Evolutionary conservation across 2,113 vertebrate genomes (phyloP).

Genomic region (Cyrtonyx montezumae): DNA sequence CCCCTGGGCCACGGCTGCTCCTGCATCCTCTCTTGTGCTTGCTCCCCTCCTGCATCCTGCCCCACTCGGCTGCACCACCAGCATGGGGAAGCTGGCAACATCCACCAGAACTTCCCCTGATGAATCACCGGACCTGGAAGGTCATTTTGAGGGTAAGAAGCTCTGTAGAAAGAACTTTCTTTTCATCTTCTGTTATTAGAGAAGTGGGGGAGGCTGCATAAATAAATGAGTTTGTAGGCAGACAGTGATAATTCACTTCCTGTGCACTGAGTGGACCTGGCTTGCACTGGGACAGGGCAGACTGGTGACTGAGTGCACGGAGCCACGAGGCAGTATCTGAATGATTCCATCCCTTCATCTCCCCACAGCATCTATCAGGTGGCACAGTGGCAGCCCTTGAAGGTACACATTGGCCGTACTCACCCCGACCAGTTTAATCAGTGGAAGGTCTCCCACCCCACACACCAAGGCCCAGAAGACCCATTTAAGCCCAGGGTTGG

Average conservation of each 20-base stretch:
- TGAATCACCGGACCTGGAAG: neutral
- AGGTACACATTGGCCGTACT: neutral
- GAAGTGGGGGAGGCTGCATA: neutral
- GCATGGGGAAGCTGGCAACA: no score
- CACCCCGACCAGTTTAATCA: neutral
- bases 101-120: neutral
- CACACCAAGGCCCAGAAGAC: neutral
- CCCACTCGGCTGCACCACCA: accelerated
- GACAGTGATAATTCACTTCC: neutral
- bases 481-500: neutral
- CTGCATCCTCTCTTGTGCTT: neutral
- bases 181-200: accelerated
- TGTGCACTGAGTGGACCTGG: accelerated
- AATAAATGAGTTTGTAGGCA: neutral
- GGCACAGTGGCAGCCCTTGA: accelerated
- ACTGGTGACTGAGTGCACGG: no score
- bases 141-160: neutral
- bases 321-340: no score
- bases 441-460: neutral
- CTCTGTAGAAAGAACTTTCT: neutral
- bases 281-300: accelerated
- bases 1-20: neutral
- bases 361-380: neutral
- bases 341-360: neutral
- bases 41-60: neutral